Base-by-base conservation (phyloP, 2,113 vertebrate species). In the Hemibagrus wyckioides region DNA sequence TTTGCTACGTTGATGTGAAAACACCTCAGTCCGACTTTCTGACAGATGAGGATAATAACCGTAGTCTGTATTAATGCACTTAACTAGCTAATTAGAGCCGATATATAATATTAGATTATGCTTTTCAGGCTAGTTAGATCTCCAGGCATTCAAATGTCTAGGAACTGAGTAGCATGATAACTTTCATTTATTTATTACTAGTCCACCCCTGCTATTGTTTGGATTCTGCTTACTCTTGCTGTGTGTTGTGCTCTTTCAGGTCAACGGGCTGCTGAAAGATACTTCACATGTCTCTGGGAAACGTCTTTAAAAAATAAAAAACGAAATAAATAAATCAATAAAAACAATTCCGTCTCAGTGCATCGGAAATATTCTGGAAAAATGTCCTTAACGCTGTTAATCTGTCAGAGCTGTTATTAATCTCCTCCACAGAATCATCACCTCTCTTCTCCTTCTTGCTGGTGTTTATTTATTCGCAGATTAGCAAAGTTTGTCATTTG, bases 351-450 rank as follows among this genome's bases (percentile, higher is more conserved):
- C 23, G 33, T 80, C 59, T 63, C 23, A 21, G 61, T 52, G 57
- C 75, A 80, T 80, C 33, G n/a, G 73, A n/a, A n/a, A n/a, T 77
- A 57, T 63, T 52, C 63, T 44, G 33, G 56, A 83, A 39, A 71
- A 39, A 17, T 59, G 11, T 13, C 2, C 8, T 56, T 23, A 80
- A 13, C 30, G 7, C 79, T 41, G 54, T 56, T 56, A 56, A 36
- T 56, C 59, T 67, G 44, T 54, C 85, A 54, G 75, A 65, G 76
- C n/a, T 48, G 36, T 30, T 76, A 48, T 76, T 85, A 48, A 10
- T 8, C 3, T 25, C 79, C 41, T 39, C 17, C 23, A 21, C 50
- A 33, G 15, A 30, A 76, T 57, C 4, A 76, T 57, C 4, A 36
- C 7, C 50, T 5, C 15, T 57, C 17, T 75, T 75, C 33, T 48